Percentiles rank a stretch among this genome's conserved stretches.
These are phyloP conservation scores for Chymomyza caudatula DNA, from an alignment of 2,888 invertebrate species.

Conservation along the genomic window DNA sequence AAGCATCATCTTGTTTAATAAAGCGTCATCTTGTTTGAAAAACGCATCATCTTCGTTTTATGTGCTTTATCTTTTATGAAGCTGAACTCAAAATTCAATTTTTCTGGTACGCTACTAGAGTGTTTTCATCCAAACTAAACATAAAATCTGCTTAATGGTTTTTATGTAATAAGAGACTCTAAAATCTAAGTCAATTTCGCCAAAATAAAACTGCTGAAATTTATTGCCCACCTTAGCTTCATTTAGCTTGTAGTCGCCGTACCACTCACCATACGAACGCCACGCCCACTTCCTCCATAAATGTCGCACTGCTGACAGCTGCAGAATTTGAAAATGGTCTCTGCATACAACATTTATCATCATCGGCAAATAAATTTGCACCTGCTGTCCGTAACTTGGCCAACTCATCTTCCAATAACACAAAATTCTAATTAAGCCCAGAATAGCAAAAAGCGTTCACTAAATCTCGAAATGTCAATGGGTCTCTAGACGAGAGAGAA, in stretches of 20 bases:
- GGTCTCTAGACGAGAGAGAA: neutral
- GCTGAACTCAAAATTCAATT: no score
- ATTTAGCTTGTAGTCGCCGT: neutral
- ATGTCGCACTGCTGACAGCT: no score
- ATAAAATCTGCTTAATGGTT: no score
- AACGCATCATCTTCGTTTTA: no score
- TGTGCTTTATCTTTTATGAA: no score
- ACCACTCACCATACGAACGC: no score
- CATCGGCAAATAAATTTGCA: neutral
- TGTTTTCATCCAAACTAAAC: no score
- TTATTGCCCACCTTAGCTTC: neutral
- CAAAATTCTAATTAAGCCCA: constrained; percentile 63
- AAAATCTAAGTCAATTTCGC: neutral
- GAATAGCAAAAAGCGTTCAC: neutral
- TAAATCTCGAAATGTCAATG: constrained; percentile 62
- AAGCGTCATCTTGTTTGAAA: no score
- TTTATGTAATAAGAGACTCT: no score
- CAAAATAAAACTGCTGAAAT: neutral
- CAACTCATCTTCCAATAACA: constrained; percentile 19
- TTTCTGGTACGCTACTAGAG: no score
- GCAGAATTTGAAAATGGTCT: neutral
- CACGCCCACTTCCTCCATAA: neutral
- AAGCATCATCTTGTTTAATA: no score
- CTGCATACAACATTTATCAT: neutral
- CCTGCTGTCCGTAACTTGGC: neutral